Evolutionary conservation across 2,797 vertebrate genomes (phyloP).

Genomic region (Heliangelus exortis): DNA sequence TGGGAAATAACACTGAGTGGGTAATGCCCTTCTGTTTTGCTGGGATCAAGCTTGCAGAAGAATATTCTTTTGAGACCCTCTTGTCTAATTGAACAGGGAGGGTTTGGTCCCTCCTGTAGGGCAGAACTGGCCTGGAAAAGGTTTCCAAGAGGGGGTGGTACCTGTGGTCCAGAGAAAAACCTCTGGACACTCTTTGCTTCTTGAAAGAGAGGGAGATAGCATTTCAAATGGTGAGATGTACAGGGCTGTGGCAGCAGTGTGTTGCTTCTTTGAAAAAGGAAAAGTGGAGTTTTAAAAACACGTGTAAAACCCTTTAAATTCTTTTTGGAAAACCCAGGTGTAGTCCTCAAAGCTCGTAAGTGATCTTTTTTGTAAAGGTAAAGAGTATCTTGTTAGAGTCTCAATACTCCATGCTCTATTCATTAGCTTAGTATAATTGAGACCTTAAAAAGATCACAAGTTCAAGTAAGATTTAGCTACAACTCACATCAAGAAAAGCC

Average conservation of each 20-base stretch:
- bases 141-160: neutral
- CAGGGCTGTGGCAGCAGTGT: neutral
- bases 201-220: neutral
- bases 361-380: neutral
- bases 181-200: neutral
- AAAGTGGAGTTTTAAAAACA: neutral
- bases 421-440: neutral
- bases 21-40: conserved; percentile 64
- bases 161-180: neutral
- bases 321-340: neutral
- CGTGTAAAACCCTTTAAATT: neutral
- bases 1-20: conserved; percentile 61
- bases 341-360: neutral
- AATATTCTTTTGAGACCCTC: conserved; percentile 52
- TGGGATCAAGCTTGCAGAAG: conserved; percentile 39
- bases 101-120: neutral
- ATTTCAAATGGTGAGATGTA: neutral
- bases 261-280: neutral
- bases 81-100: conserved; percentile 56
- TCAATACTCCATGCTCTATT: neutral
- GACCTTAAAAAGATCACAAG: neutral
- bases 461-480: neutral
- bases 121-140: neutral
- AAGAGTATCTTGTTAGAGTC: neutral
- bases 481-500: neutral